A percentile compares a stretch with the other conserved stretches of the same genome.
These are phyloP conservation scores for Armadillidium nasatum DNA, from an alignment of 1,140 invertebrate species.

Conservation along the genomic window DNA sequence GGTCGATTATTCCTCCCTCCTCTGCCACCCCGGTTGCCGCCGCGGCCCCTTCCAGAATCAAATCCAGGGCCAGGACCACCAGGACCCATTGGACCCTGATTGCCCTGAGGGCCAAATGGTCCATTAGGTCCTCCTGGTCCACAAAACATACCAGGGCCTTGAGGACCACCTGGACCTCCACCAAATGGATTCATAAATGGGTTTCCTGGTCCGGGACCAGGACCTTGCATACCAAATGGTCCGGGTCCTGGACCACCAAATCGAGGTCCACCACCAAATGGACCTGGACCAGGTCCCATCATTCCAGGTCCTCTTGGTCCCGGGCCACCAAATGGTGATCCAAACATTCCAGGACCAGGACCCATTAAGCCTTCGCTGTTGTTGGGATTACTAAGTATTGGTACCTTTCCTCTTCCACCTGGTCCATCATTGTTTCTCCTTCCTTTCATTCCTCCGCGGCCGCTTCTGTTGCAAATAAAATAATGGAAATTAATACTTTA, in stretches of 20 bases:
- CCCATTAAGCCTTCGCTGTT: background rate
- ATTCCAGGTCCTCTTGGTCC: background rate
- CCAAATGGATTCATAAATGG: background rate
- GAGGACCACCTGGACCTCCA: background rate
- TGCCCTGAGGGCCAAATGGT: background rate
- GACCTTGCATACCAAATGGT: too few relatives aligned
- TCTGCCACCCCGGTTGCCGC: background rate
- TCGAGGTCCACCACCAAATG: background rate
- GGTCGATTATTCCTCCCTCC: too few relatives aligned
- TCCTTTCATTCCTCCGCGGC: background rate
- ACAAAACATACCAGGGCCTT: background rate
- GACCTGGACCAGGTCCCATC: background rate
- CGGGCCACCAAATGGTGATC: background rate
- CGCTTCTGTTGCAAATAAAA: background rate
- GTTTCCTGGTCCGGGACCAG: background rate
- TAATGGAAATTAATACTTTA: background rate
- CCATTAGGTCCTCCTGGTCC: background rate
- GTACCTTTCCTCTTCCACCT: background rate
- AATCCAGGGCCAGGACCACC: background rate
- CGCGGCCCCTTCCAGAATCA: background rate
- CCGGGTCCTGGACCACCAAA: background rate
- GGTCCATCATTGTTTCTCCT: background rate
- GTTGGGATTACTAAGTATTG: background rate
- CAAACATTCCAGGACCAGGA: background rate
- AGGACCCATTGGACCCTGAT: background rate